Conservation (phyloP, 2,888 invertebrate genomes). For the Diabrotica balteata region DNA sequence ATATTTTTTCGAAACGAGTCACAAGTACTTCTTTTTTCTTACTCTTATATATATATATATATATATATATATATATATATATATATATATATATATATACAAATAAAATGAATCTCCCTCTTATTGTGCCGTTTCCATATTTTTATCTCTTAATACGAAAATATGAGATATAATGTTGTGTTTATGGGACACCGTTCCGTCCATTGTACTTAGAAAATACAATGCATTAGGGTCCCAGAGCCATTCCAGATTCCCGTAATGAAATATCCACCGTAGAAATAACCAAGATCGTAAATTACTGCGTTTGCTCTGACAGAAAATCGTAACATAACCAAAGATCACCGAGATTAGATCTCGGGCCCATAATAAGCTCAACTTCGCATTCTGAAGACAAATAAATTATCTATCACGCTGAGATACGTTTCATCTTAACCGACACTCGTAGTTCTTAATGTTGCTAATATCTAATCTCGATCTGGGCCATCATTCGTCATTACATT, state of each 20-base stretch:
- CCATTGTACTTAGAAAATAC: conserved; percentile 2
- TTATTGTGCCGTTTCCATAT: not conserved
- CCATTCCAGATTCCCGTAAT: conserved; percentile 19
- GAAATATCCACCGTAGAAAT: conserved; percentile 21
- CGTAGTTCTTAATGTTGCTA: conserved; percentile 33
- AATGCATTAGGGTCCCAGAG: conserved; percentile 1
- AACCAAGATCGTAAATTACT: conserved; percentile 27
- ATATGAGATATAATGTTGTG: not conserved
- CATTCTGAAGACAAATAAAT: conserved; percentile 31
- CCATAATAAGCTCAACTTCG: conserved; percentile 25
- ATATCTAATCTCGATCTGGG: conserved; percentile 49
- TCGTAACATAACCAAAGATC: conserved; percentile 30
- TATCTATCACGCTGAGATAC: conserved; percentile 33
- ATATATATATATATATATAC: too few relatives aligned
- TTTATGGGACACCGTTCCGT: conserved; percentile 1
- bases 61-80: too few relatives aligned
- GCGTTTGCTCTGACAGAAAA: conserved; percentile 21
- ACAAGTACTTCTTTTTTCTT: too few relatives aligned
- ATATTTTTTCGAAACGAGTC: too few relatives aligned
- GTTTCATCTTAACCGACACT: conserved; percentile 31
- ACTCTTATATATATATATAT: too few relatives aligned
- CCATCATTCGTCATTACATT: conserved; percentile 53
- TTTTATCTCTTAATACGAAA: not conserved
- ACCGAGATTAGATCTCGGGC: conserved; percentile 24
- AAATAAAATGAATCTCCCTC: too few relatives aligned